phyloP scores from a whole-genome alignment of 2,797 vertebrate genomes.

The Lerista edwardsae region DNA sequence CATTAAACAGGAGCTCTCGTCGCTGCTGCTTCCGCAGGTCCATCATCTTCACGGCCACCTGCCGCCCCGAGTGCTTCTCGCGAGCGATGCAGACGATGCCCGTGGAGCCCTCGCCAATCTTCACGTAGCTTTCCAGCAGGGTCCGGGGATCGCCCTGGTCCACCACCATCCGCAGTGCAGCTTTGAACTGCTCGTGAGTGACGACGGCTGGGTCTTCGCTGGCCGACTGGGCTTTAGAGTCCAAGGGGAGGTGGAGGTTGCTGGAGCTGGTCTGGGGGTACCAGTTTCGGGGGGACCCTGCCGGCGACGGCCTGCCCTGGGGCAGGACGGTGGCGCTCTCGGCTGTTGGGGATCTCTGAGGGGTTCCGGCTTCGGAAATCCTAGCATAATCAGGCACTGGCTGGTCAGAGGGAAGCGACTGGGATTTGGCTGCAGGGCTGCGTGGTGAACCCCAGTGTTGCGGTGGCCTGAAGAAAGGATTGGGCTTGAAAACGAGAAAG shows the following conservation, averaged over 20 bases:
- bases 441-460: slow-evolving; percentile 70
- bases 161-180: slow-evolving; percentile 96
- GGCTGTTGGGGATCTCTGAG: slow-evolving; percentile 71
- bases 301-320: slow-evolving; percentile 89
- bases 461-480: slow-evolving; percentile 65
- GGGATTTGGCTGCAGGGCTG: slow-evolving; percentile 76
- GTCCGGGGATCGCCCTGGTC: slow-evolving; percentile 95
- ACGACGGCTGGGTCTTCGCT: slow-evolving; percentile 89
- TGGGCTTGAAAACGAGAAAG: slow-evolving; percentile 61
- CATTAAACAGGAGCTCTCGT: slow-evolving; percentile 96
- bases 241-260: slow-evolving; percentile 85
- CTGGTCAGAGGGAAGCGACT: slow-evolving; percentile 77
- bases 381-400: slow-evolving; percentile 68
- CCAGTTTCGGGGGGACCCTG: slow-evolving; percentile 90
- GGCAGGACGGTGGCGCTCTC: slow-evolving; percentile 69
- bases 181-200: slow-evolving; percentile 97
- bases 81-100: slow-evolving; percentile 96
- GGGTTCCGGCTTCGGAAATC: slow-evolving; percentile 81
- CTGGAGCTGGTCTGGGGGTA: slow-evolving; percentile 92
- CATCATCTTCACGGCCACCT: slow-evolving; percentile 99
- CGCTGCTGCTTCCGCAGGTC: slow-evolving; percentile 96
- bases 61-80: slow-evolving; percentile 93
- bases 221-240: slow-evolving; percentile 77
- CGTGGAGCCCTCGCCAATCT: slow-evolving; percentile 97
- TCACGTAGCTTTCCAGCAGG: slow-evolving; percentile 94